phyloP scores from a whole-genome alignment of 2,113 vertebrate species.

The Clarias batrachus region DNA sequence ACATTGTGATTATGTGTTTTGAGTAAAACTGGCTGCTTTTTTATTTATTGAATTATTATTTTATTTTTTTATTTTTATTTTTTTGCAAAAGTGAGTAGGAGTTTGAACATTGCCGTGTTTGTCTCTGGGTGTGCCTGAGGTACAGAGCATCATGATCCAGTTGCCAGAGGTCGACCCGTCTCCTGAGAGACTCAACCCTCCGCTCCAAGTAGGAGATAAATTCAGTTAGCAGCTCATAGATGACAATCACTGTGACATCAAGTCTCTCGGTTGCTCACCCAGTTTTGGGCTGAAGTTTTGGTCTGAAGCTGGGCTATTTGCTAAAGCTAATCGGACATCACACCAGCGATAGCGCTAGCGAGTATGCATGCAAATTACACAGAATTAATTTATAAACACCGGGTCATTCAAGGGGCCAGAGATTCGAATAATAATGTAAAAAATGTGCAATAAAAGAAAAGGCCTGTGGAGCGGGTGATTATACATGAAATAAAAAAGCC shows the following conservation, averaged over 20 bases:
- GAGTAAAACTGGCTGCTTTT: background rate
- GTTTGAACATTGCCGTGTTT: background rate
- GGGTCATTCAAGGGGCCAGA: background rate
- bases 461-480: background rate
- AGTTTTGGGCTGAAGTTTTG: background rate
- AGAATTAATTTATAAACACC: background rate
- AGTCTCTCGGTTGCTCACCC: background rate
- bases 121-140: slow-evolving; percentile 16
- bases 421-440: background rate
- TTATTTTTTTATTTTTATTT: background rate
- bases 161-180: slow-evolving; percentile 19
- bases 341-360: background rate
- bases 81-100: slow-evolving; percentile 1
- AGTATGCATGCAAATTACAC: background rate
- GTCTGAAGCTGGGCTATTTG: background rate
- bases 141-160: slow-evolving; percentile 10
- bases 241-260: background rate
- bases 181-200: background rate
- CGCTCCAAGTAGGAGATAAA: slow-evolving; percentile 1
- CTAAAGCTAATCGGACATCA: background rate
- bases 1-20: background rate
- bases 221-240: background rate
- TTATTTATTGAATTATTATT: too few species aligned
- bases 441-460: background rate
- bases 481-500: background rate